Evolutionary conservation across 2,888 invertebrate species (phyloP), one percentile per base, ranked within the genome.

Genomic region (Oxyteleia sp.): DNA sequence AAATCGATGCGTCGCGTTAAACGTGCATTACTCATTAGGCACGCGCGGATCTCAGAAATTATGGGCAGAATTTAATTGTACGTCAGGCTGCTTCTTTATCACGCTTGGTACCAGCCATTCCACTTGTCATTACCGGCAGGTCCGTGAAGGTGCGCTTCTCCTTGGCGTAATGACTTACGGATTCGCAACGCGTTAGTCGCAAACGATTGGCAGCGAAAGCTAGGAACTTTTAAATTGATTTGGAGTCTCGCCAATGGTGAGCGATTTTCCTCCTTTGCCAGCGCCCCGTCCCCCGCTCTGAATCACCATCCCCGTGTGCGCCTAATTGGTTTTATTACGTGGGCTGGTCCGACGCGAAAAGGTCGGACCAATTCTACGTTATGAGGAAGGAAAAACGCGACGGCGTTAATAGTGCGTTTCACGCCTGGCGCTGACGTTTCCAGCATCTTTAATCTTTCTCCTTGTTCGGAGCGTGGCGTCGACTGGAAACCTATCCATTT

Each of bases 211-310:
- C 88, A 88, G 86, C 81, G 80, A 84, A 69, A 76, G 78, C 86
- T 86, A 87, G 87, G 88, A 92, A 91, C 90, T 92, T 93, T 92
- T 90, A 92, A 93, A 93, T 92, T 92, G 92, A 92, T 92, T 93
- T 93, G 93, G 93, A 92, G 87, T 85, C 85, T 83, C 86, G 93
- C 93, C 93, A 92, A 91, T 92, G 86, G 89, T 85, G 82, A 86
- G 83, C 88, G 89, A 92, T 91, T 90, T 90, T 90, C 88, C 81
- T 86, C 84, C 78, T 86, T 69, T 79, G 81, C 75, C 59, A 74
- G 69, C 55, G 61, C 61, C 71, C 85, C 59, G 72, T 71, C 71
- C 74, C 59, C 49, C 76, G 53, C 49, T 71, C 53, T 41, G 57
- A 76, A 78, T 84, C 76, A 79, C 69, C 81, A 81, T 84, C 74